Conservation (phyloP, 2,888 invertebrate genomes). For the Leucophenga montana region DNA sequence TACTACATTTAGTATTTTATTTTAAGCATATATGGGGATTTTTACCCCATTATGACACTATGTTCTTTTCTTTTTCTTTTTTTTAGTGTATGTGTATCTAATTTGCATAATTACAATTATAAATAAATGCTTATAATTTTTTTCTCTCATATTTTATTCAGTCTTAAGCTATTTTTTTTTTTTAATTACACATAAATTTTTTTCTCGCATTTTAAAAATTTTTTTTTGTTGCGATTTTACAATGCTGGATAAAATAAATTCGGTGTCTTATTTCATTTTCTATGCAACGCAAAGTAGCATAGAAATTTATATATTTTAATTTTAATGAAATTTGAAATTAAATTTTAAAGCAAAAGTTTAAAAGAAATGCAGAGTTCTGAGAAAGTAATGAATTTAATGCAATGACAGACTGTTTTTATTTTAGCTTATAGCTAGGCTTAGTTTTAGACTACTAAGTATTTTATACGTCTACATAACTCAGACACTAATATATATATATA, state of each 20-base stretch:
- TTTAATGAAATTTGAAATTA: neutral
- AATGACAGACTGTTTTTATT: too few relatives aligned
- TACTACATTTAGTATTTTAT: neutral
- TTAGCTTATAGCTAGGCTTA: too few relatives aligned
- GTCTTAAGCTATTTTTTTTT: conserved; percentile 63
- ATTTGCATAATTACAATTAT: conserved; percentile 3
- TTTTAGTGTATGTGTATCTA: conserved; percentile 33
- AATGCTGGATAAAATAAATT: conserved; percentile 26
- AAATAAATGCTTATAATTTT: conserved; percentile 29
- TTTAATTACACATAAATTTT: conserved; percentile 34
- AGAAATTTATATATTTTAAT: neutral
- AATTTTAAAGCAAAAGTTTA: neutral
- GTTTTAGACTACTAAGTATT: too few relatives aligned
- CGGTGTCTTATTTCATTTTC: conserved; percentile 23
- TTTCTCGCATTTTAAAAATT: conserved; percentile 10
- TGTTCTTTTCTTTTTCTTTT: conserved; percentile 38
- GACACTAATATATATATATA: too few relatives aligned
- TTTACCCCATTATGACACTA: conserved; percentile 9
- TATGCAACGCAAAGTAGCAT: neutral
- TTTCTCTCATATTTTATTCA: conserved; percentile 61
- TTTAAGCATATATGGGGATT: too few relatives aligned
- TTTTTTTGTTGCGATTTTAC: conserved; percentile 33
- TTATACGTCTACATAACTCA: too few relatives aligned
- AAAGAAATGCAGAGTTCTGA: too few relatives aligned
- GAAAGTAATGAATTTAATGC: too few relatives aligned